These are phyloP conservation scores for Sparus aurata DNA, from an alignment of 2,797 vertebrate genomes.

Conservation along the genomic window DNA sequence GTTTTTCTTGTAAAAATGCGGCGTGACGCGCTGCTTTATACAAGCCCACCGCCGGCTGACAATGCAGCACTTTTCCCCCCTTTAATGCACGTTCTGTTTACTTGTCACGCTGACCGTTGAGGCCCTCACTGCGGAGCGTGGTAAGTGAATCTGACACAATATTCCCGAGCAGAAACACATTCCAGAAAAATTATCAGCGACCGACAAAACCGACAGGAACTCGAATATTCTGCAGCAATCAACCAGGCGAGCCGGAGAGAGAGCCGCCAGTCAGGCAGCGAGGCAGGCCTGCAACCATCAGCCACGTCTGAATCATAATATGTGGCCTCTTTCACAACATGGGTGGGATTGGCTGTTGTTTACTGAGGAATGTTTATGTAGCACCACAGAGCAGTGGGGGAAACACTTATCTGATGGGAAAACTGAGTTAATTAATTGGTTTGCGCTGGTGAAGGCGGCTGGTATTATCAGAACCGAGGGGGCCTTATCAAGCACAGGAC, in stretches of 20 bases:
- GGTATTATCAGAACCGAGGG: constrained; percentile 32
- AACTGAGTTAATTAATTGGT: constrained; percentile 69
- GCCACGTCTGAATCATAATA: constrained; percentile 68
- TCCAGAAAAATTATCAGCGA: constrained; percentile 38
- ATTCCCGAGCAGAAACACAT: constrained; percentile 1
- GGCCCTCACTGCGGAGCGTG: not conserved
- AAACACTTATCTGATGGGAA: constrained; percentile 76
- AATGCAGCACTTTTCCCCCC: not conserved
- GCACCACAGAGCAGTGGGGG: constrained; percentile 66
- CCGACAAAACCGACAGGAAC: constrained; percentile 24
- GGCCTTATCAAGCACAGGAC: constrained; percentile 39
- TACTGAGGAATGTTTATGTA: constrained; percentile 80
- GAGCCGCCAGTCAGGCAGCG: constrained; percentile 34
- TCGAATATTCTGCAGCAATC: constrained; percentile 28
- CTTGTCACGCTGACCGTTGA: not conserved
- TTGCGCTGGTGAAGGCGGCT: constrained; percentile 52
- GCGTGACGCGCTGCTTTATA: not conserved
- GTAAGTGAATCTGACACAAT: constrained; percentile 6
- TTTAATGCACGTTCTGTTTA: not conserved
- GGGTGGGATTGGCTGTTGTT: constrained; percentile 79
- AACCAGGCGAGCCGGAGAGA: constrained; percentile 22
- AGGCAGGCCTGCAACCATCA: constrained; percentile 57
- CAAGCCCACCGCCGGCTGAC: not conserved
- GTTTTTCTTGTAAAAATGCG: constrained; percentile 17
- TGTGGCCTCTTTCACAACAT: constrained; percentile 80